Percentiles rank a stretch among this genome's conserved stretches.
Evolutionary conservation across 2,113 vertebrate species (phyloP).

Genomic region (Mormoops blainvillei): DNA sequence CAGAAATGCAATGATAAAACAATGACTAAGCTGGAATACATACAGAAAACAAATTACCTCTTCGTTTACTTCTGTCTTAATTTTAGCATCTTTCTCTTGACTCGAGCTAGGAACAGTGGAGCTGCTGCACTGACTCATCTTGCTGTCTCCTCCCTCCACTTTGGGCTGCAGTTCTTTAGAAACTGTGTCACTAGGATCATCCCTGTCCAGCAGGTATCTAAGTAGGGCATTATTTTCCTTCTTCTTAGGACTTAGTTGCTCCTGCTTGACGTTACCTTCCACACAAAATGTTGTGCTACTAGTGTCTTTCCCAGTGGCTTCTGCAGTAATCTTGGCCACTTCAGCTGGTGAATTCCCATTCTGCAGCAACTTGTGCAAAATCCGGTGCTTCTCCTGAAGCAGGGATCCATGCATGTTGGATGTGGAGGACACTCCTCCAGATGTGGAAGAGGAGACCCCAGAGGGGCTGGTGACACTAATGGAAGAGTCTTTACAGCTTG

Average conservation of each 20-base stretch:
- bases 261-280: conserved; percentile 85
- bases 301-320: conserved; percentile 90
- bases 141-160: conserved; percentile 84
- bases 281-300: conserved; percentile 64
- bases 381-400: conserved; percentile 96
- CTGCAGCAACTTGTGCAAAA: conserved; percentile 96
- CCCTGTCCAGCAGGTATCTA: conserved; percentile 93
- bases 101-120: conserved; percentile 81
- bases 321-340: conserved; percentile 95
- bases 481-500: conserved; percentile 86
- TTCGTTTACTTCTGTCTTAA: conserved; percentile 90
- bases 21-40: neutral
- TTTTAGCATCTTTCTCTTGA: conserved; percentile 89
- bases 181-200: conserved; percentile 88
- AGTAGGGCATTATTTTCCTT: conserved; percentile 93
- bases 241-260: conserved; percentile 93
- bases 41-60: conserved; percentile 80
- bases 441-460: conserved; percentile 91
- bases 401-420: conserved; percentile 86
- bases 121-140: conserved; percentile 81
- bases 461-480: conserved; percentile 88
- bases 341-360: conserved; percentile 98
- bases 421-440: conserved; percentile 86
- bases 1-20: neutral
- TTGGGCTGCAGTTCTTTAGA: conserved; percentile 90